Percentiles rank a stretch among this genome's conserved stretches.
Conservation (phyloP, 2,113 vertebrate species). For the Alaudala cheleensis region DNA sequence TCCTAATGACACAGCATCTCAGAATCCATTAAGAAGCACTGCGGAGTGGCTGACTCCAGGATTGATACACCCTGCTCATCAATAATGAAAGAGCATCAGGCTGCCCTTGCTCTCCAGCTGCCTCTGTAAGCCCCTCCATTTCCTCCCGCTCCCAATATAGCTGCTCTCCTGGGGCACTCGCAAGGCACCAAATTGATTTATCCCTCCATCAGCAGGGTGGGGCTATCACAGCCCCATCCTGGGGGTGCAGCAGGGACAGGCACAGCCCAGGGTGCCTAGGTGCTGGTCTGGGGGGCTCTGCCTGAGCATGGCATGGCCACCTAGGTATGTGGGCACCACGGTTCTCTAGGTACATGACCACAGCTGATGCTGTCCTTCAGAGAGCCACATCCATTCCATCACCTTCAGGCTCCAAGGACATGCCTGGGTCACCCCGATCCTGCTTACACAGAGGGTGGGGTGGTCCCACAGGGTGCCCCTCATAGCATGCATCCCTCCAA, state of each 20-base stretch:
- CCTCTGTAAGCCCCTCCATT: conserved; percentile 32
- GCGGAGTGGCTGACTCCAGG: not conserved
- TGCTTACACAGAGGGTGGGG: not conserved
- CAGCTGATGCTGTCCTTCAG: not conserved
- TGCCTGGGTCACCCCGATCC: not conserved
- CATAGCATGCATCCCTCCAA: accelerated
- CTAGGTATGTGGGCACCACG: accelerated
- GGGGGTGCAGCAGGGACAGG: accelerated
- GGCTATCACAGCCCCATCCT: not conserved
- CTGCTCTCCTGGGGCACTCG: not conserved
- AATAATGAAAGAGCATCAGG: conserved; percentile 55
- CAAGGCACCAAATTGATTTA: conserved; percentile 18
- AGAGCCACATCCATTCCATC: not conserved
- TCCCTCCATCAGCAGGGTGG: not conserved
- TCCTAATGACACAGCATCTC: conserved; percentile 68
- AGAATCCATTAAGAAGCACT: conserved; percentile 52
- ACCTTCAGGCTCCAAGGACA: not conserved
- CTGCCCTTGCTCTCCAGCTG: conserved; percentile 51
- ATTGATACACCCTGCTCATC: conserved; percentile 57
- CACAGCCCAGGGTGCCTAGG: accelerated
- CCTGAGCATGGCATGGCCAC: accelerated
- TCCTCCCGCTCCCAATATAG: conserved; percentile 1
- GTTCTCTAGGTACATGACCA: not conserved
- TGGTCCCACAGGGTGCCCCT: no score
- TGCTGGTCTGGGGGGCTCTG: not conserved